phyloP scores from a whole-genome alignment of 2,888 invertebrate species.

The Apomyelois bistriatella region DNA sequence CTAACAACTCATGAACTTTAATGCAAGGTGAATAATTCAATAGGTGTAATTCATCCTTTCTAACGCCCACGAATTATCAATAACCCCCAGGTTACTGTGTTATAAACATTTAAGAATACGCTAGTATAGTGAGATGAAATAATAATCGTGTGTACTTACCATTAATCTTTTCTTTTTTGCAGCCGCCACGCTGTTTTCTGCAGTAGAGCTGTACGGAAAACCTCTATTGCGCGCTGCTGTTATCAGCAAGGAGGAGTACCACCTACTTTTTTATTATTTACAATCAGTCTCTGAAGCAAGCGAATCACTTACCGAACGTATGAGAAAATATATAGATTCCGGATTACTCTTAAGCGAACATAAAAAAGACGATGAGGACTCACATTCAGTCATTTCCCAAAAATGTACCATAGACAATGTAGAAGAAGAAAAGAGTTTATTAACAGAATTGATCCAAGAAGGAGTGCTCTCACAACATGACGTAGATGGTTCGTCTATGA shows the following conservation, averaged over 20 bases:
- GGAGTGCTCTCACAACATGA: conserved; percentile 68
- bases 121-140: not conserved
- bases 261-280: conserved; percentile 74
- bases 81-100: conserved; percentile 9
- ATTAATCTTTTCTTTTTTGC: conserved; percentile 49
- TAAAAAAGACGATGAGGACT: conserved; percentile 39
- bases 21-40: conserved; percentile 57
- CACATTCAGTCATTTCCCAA: conserved; percentile 33
- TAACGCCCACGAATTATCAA: conserved; percentile 34
- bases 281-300: conserved; percentile 74
- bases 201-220: conserved; percentile 82
- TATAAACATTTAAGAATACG: conserved; percentile 3
- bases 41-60: conserved; percentile 44
- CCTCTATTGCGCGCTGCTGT: conserved; percentile 76
- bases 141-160: not conserved
- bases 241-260: conserved; percentile 76
- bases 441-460: conserved; percentile 69
- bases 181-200: conserved; percentile 80
- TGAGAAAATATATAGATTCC: conserved; percentile 74
- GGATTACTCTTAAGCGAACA: conserved; percentile 58
- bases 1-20: conserved; percentile 42
- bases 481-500: conserved; percentile 62
- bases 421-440: conserved; percentile 60
- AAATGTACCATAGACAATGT: conserved; percentile 39
- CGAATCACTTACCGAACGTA: conserved; percentile 67